Base-by-base conservation (phyloP, 2,797 vertebrate genomes). In the Enoplosus armatus region DNA sequence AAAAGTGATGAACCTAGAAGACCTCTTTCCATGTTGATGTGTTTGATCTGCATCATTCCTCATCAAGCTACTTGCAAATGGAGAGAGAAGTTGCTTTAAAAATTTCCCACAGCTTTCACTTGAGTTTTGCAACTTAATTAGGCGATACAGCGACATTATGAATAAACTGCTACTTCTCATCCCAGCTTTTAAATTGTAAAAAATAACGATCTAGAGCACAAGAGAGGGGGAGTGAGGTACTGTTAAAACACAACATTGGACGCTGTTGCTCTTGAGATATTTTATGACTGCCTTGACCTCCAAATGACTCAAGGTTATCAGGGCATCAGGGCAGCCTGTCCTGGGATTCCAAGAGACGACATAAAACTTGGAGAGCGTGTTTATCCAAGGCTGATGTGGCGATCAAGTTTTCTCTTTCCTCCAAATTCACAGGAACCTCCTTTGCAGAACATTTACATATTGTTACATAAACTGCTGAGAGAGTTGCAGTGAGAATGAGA, bases 261-360 rank as follows among this genome's bases (percentile, higher is more conserved):
- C 35, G 35, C 74, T 72, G 77, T 85, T 87, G 76, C 85, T 80
- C 66, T 79, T 69, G 56, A 75, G 66, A 81, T 88, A 68, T 79
- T 87, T 90, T 73, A 85, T 82, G 85, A 64, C 72, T 82, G 76
- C 83, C 75, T 79, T 92, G 90, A 91, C 84, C 88, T 83, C 73
- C 54, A 62, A 62, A 82, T 81, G 78, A 86, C 82, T 85, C 37
- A 78, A 88, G 85, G 88, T 91, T 93, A 93, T 92, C 86, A 65
- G 79, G 83, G 63, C 86, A 90, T 93, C 89, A 63, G 86, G 84
- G 75, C 82, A 79, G 76, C 66, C 69, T 70, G 90, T 90, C 81
- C 86, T 84, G 64, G 76, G 67, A 85, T 80, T 88, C 69, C 15
- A 66, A 77, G 73, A 88, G 77, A 72, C 16, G 24, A 77, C 84